phyloP scores from a whole-genome alignment of 2,113 vertebrate species.

The Bufo gargarizans region DNA sequence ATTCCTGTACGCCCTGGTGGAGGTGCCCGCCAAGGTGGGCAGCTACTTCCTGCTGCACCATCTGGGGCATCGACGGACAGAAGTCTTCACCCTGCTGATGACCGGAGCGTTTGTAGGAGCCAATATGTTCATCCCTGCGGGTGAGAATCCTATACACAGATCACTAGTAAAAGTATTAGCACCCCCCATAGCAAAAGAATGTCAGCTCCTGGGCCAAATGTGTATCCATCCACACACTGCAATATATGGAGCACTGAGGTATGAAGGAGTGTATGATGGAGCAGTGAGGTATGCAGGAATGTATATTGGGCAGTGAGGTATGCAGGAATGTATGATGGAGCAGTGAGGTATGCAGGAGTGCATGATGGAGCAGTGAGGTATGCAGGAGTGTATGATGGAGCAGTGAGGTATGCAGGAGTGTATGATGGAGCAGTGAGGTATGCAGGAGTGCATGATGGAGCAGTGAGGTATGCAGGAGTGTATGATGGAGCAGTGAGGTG shows the following conservation, averaged over 20 bases:
- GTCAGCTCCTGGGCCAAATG: neutral
- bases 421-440: neutral
- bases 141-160: conserved; percentile 64
- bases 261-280: neutral
- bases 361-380: neutral
- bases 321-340: neutral
- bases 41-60: conserved; percentile 74
- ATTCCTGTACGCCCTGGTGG: conserved; percentile 77
- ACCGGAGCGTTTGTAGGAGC: conserved; percentile 71
- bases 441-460: neutral
- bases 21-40: conserved; percentile 79
- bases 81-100: conserved; percentile 73
- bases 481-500: neutral
- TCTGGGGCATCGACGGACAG: conserved; percentile 73
- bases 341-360: neutral
- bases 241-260: neutral
- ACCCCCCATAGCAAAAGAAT: neutral
- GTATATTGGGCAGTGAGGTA: neutral
- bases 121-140: conserved; percentile 68
- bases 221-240: neutral
- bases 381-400: neutral
- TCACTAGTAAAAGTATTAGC: neutral
- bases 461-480: neutral
- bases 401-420: neutral
- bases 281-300: neutral